Evolutionary conservation across 2,113 vertebrate species (phyloP).

Genomic region (Rhabdomys dilectus): DNA sequence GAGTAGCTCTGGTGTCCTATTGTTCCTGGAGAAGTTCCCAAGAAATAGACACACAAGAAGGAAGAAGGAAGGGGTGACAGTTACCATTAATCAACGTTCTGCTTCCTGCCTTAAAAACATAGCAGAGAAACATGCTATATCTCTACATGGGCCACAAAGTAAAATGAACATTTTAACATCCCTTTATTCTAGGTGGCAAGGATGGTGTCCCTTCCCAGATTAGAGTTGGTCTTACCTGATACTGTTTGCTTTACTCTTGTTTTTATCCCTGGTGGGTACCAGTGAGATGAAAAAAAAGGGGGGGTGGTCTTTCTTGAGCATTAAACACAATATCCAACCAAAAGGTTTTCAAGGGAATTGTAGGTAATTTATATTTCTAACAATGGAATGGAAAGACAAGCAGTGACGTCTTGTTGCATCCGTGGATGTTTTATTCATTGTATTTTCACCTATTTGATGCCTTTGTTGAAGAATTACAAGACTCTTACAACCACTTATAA

Average conservation of each 20-base stretch:
- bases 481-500: slow-evolving; percentile 15
- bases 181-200: not conserved
- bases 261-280: not conserved
- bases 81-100: not conserved
- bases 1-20: not conserved
- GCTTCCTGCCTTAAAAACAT: not conserved
- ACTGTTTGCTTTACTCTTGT: not conserved
- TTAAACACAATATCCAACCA: not conserved
- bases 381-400: not conserved
- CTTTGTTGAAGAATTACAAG: not conserved
- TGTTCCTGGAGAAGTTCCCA: slow-evolving; percentile 28
- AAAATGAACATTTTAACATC: not conserved
- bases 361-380: not conserved
- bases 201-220: not conserved
- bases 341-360: not conserved
- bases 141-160: not conserved
- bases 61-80: not conserved
- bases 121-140: not conserved
- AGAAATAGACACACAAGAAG: not conserved
- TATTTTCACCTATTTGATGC: slow-evolving; percentile 40
- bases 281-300: not conserved
- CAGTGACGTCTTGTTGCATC: not conserved
- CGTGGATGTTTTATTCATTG: not conserved
- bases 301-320: not conserved
- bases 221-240: not conserved